Conservation (phyloP, 2,113 vertebrate genomes). For the Silurus glanis region DNA sequence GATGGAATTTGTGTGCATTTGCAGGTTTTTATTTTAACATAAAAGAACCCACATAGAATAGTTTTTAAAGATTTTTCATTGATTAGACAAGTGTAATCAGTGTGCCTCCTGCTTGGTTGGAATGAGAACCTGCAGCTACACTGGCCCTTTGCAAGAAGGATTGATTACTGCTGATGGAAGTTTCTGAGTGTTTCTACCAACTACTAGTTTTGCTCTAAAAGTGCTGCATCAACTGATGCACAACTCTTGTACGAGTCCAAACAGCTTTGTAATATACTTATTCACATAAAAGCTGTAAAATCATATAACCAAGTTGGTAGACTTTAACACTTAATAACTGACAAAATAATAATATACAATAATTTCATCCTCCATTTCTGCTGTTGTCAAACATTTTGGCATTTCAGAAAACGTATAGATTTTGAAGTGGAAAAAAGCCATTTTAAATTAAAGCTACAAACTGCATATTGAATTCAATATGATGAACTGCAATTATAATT, state of each 20-base stretch:
- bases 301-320: background rate
- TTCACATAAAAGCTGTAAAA: background rate
- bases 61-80: background rate
- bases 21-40: background rate
- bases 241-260: background rate
- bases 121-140: background rate
- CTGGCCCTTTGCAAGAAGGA: background rate
- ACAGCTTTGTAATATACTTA: background rate
- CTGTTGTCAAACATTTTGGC: background rate
- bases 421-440: slow-evolving; percentile 3
- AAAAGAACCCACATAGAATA: background rate
- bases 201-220: background rate
- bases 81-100: slow-evolving; percentile 4
- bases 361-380: background rate
- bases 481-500: slow-evolving; percentile 19
- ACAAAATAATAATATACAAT: background rate
- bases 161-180: background rate
- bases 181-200: background rate
- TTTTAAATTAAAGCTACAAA: slow-evolving; percentile 20
- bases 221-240: background rate
- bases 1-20: background rate
- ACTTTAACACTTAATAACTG: background rate
- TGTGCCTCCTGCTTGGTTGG: background rate
- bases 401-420: slow-evolving; percentile 12
- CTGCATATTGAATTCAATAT: background rate